A percentile compares a stretch with the other conserved stretches of the same genome.
phyloP scores from a whole-genome alignment of 2,797 vertebrate species.

The Catharus ustulatus region DNA sequence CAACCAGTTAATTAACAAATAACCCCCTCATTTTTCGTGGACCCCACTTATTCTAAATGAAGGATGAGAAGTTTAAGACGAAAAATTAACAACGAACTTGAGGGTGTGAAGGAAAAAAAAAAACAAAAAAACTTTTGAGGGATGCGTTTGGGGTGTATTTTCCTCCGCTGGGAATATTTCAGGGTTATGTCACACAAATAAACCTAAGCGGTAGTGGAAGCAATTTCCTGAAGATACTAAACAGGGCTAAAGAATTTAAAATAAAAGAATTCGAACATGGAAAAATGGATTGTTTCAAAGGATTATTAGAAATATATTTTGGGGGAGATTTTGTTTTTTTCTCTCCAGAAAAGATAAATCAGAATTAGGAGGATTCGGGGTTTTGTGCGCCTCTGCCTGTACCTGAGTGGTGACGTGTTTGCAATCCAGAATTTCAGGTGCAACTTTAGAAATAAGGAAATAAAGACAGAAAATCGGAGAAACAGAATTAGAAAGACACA shows the following conservation, averaged over 20 bases:
- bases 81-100: neutral
- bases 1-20: slow-evolving; percentile 54
- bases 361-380: neutral
- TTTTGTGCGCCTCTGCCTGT: neutral
- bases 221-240: slow-evolving; percentile 24
- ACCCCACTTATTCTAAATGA: slow-evolving; percentile 15
- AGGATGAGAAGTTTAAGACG: neutral
- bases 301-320: neutral
- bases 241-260: neutral
- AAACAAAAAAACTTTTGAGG: neutral
- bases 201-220: neutral
- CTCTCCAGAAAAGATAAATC: neutral
- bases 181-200: neutral
- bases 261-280: neutral
- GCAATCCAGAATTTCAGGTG: neutral
- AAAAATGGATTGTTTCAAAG: neutral
- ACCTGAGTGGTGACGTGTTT: neutral
- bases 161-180: neutral
- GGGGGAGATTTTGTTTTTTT: neutral
- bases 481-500: neutral
- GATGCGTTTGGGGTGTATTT: neutral
- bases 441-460: neutral
- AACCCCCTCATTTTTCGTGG: neutral
- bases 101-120: neutral
- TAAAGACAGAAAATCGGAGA: neutral